Evolutionary conservation across 2,113 vertebrate species (phyloP).

Genomic region (Pica pica): DNA sequence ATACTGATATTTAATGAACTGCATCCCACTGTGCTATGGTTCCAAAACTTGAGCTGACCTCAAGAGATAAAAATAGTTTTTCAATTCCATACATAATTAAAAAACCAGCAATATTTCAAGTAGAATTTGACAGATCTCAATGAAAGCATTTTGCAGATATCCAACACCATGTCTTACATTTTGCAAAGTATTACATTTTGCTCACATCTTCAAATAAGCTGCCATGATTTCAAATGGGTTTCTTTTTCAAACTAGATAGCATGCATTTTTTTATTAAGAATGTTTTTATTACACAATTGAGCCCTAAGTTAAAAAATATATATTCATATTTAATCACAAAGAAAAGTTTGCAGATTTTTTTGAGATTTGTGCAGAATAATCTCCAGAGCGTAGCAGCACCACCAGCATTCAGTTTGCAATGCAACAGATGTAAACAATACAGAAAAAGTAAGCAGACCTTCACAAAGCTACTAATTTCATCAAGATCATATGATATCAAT

Average conservation of each 20-base stretch:
- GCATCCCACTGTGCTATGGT: neutral
- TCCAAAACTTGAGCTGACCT: neutral
- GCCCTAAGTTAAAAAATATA: neutral
- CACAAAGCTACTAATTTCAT: neutral
- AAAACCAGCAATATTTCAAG: neutral
- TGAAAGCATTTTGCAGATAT: neutral
- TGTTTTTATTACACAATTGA: neutral
- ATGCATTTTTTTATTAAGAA: neutral
- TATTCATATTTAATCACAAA: neutral
- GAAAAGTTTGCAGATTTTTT: neutral
- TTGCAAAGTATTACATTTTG: neutral
- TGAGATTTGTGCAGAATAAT: neutral
- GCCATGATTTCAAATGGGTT: neutral
- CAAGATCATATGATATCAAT: neutral
- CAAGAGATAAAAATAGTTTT: neutral
- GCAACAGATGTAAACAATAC: neutral
- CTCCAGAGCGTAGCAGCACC: neutral
- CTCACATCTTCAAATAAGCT: neutral
- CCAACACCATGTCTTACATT: neutral
- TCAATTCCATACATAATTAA: neutral
- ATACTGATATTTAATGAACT: neutral
- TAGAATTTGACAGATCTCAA: neutral
- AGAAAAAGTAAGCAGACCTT: neutral
- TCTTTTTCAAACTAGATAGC: neutral
- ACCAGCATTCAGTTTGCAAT: neutral